Conservation (phyloP, 2,113 vertebrate genomes). For the Butorides virescens region DNA sequence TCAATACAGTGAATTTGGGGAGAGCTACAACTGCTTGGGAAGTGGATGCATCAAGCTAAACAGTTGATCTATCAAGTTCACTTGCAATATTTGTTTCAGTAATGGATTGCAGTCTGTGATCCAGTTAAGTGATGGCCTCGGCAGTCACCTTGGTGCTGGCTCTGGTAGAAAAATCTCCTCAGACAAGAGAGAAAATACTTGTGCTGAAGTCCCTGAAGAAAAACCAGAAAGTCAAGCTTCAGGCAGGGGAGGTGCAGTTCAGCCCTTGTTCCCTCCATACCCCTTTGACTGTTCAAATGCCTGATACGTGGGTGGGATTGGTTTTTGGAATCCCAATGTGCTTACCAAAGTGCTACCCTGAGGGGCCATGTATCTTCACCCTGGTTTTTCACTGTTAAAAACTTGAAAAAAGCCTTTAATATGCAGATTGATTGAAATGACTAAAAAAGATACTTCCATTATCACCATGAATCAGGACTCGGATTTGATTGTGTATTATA, state of each 20-base stretch:
- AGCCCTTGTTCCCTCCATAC: background rate
- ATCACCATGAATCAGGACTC: background rate
- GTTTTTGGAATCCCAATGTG: background rate
- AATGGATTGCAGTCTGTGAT: constrained; percentile 12
- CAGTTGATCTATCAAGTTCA: constrained; percentile 36
- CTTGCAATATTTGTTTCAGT: constrained; percentile 30
- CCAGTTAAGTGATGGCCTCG: background rate
- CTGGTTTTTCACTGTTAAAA: background rate
- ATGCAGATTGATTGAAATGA: background rate
- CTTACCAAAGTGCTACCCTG: background rate
- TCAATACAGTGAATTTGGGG: constrained; percentile 42
- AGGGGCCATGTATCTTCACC: background rate
- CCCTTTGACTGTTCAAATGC: background rate
- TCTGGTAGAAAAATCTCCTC: background rate
- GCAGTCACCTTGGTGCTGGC: background rate
- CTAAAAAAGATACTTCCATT: constrained; percentile 2
- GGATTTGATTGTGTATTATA: constrained; percentile 61
- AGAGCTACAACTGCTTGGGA: constrained; percentile 15
- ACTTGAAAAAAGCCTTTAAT: constrained; percentile 1
- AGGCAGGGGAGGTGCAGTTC: background rate
- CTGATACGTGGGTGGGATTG: background rate
- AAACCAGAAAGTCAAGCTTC: background rate
- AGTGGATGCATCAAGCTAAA: constrained; percentile 17
- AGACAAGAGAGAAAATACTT: background rate
- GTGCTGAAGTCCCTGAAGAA: background rate